Base-by-base conservation (phyloP, 2,888 invertebrate species). In the Trisateles emortualis region DNA sequence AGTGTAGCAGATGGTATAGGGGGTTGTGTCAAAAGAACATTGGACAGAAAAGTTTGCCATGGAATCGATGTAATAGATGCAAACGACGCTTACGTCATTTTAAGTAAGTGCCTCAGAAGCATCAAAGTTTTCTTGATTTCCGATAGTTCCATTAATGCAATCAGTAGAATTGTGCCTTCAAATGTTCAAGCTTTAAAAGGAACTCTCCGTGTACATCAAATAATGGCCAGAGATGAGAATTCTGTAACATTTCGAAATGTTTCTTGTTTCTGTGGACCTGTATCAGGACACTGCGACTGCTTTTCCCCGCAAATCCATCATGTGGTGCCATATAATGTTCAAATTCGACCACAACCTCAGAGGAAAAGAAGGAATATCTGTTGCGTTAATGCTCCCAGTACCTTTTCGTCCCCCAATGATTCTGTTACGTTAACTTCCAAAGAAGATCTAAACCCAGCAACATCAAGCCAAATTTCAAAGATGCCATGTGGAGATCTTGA, bases 31-130 rank as follows among this genome's bases (percentile, higher is more conserved):
- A 73, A 73, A 59, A 51, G 74, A 33, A 39, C 47, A 14, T 49
- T 73, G 11, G 71, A 74, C 30, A 55, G 35, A 36, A 48, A 56
- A 51, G 68, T 69, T 14, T 43, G 46, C n/a, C 57, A 64, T 50
- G 68, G 69, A 10, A 44, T 40, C 4, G 65, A 73, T 52, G 51
- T 67, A 24, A 35, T 46, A 9, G 50, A 68, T 64, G 68, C 70
- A 30, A 30, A 44, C 14, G 38, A 49, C 32, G 49, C 54, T n/a
- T 50, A 50, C 11, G 32, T 38, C 9, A 29, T 42, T 24, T n/a
- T 50, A 2, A 42, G 13, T 3, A 10, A 50, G 5, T 32, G 41
- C 29, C 19, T 41, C 1, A 50, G 26, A 30, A 30, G 13, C 4
- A 50, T 38, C 1, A 36, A 43, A 29, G 50, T 50, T 38, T 30